phyloP scores from a whole-genome alignment of 2,113 vertebrate species.

The Dinomys branickii region DNA sequence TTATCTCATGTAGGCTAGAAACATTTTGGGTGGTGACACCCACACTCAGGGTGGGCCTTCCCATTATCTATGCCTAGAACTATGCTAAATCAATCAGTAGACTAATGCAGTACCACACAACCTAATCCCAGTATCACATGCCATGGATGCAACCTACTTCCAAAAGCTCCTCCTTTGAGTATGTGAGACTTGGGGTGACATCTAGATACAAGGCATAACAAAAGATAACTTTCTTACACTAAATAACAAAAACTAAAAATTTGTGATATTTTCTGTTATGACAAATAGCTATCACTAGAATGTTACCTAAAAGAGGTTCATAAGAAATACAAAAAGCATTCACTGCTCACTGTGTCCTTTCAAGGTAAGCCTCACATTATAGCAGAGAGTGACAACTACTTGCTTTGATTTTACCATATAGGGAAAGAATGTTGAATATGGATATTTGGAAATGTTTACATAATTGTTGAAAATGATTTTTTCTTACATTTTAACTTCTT shows the following conservation, averaged over 20 bases:
- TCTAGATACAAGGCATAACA: background rate
- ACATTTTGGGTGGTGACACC: background rate
- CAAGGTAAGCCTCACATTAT: slow-evolving; percentile 44
- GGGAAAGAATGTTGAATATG: background rate
- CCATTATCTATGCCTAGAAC: background rate
- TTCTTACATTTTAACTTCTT: background rate
- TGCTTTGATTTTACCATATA: background rate
- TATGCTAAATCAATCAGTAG: background rate
- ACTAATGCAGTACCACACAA: background rate
- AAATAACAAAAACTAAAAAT: slow-evolving; percentile 43
- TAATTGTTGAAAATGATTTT: background rate
- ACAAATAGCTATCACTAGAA: slow-evolving; percentile 44
- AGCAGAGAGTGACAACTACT: background rate
- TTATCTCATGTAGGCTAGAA: background rate
- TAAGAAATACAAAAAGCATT: slow-evolving; percentile 37
- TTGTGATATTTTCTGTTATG: slow-evolving; percentile 63
- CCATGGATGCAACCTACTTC: background rate
- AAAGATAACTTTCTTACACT: slow-evolving; percentile 42
- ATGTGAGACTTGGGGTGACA: too few relatives aligned
- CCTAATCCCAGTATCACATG: background rate
- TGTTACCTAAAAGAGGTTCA: slow-evolving; percentile 15
- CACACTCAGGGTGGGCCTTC: background rate
- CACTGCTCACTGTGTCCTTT: background rate
- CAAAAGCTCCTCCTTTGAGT: too few relatives aligned
- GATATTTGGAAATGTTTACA: background rate